Conservation (phyloP, 2,113 vertebrate species). For the Hippocampus barbouri region DNA sequence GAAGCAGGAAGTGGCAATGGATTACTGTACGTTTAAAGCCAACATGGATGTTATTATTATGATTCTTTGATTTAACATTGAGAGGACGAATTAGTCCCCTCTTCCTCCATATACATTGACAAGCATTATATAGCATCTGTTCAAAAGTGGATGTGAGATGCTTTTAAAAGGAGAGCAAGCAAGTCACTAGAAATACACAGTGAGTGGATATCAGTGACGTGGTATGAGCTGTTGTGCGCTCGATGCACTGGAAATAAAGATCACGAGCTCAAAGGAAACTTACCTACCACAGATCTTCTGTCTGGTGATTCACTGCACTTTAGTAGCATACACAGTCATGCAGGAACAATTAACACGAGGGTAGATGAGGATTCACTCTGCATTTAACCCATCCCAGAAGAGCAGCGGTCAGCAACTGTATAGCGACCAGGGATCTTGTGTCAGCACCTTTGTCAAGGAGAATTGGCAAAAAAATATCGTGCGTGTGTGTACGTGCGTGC, state of each 20-base stretch:
- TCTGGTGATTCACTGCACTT: neutral
- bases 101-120: neutral
- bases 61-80: too few relatives aligned
- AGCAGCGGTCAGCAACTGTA: neutral
- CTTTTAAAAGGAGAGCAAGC: too few relatives aligned
- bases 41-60: too few relatives aligned
- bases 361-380: neutral
- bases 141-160: neutral
- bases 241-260: neutral
- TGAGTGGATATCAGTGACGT: neutral
- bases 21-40: too few relatives aligned
- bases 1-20: too few relatives aligned
- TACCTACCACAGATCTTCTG: neutral
- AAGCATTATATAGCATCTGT: neutral
- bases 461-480: neutral
- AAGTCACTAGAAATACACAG: neutral
- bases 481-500: neutral
- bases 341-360: neutral
- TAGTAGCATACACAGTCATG: neutral
- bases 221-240: neutral
- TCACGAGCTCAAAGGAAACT: neutral
- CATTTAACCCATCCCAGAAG: too few relatives aligned
- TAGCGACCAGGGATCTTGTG: neutral
- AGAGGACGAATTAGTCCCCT: too few relatives aligned
- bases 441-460: neutral